These are phyloP conservation scores for Adoxophyes honmai DNA, from an alignment of 1,140 invertebrate species.

Conservation along the genomic window DNA sequence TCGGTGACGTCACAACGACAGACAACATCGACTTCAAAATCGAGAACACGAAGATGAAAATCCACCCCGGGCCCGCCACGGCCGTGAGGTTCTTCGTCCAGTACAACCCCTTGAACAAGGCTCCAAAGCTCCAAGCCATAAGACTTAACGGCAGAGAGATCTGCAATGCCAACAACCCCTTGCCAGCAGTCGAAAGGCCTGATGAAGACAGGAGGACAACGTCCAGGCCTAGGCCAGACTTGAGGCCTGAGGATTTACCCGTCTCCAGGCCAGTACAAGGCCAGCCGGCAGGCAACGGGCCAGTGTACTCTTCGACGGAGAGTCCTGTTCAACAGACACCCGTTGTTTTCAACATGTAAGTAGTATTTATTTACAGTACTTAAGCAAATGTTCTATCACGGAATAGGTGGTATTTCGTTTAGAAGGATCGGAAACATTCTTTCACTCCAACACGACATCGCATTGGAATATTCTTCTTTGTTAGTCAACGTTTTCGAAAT, in stretches of 20 bases:
- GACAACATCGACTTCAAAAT: constrained; percentile 69
- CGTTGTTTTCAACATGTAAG: constrained; percentile 5
- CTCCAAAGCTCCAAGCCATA: constrained; percentile 49
- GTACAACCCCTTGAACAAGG: constrained; percentile 53
- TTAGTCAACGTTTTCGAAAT: no score
- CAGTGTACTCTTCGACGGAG: not conserved
- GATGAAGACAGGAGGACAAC: constrained; percentile 23
- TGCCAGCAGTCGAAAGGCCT: constrained; percentile 34
- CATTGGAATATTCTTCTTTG: no score
- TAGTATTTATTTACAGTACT: not conserved
- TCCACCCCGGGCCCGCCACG: constrained; percentile 59
- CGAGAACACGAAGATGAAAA: constrained; percentile 66
- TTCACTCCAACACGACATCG: no score
- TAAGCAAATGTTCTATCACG: no score
- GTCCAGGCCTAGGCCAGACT: not conserved
- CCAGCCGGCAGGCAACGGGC: not conserved
- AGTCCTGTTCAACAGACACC: not conserved
- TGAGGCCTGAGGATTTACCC: not conserved
- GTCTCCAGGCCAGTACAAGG: not conserved
- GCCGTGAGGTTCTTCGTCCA: constrained; percentile 64
- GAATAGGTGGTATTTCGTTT: no score
- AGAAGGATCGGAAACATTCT: no score
- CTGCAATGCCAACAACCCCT: constrained; percentile 55
- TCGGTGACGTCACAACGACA: constrained; percentile 60
- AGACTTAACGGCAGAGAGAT: constrained; percentile 65